Conservation (phyloP, 2,888 invertebrate species). For the Phyllotreta striolata region DNA sequence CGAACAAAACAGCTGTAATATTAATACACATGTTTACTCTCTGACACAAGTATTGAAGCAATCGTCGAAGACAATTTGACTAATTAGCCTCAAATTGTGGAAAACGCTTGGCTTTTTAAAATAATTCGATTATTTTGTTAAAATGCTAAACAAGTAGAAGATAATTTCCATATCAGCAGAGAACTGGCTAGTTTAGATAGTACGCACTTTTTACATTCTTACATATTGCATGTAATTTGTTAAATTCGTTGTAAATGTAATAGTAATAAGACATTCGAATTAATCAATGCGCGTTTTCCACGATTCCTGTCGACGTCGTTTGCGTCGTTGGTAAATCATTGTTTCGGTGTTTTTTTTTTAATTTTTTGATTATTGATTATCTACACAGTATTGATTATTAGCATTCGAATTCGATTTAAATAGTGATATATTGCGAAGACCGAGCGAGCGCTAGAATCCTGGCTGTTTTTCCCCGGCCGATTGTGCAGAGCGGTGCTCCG, state of each 20-base stretch:
- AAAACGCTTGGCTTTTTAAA: conserved; percentile 12
- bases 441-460: conserved; percentile 47
- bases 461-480: conserved; percentile 56
- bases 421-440: conserved; percentile 59
- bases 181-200: neutral
- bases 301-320: conserved; percentile 23
- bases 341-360: conserved; percentile 51
- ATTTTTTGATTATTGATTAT: conserved; percentile 63
- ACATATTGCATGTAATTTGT: neutral
- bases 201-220: too few species aligned
- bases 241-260: conserved; percentile 10
- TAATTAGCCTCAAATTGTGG: conserved; percentile 12
- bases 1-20: conserved; percentile 61
- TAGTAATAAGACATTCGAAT: neutral
- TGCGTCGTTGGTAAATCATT: conserved; percentile 51
- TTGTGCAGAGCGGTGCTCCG: conserved; percentile 33
- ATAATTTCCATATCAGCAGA: too few species aligned
- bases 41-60: conserved; percentile 46
- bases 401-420: conserved; percentile 61
- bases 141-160: too few species aligned
- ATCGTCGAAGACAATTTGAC: conserved; percentile 20
- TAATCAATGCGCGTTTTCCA: conserved; percentile 16
- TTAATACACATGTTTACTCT: conserved; percentile 59
- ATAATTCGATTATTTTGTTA: too few species aligned
- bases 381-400: conserved; percentile 63